Conservation (phyloP, 1,140 invertebrate genomes). For the Platorchestia sp. region DNA sequence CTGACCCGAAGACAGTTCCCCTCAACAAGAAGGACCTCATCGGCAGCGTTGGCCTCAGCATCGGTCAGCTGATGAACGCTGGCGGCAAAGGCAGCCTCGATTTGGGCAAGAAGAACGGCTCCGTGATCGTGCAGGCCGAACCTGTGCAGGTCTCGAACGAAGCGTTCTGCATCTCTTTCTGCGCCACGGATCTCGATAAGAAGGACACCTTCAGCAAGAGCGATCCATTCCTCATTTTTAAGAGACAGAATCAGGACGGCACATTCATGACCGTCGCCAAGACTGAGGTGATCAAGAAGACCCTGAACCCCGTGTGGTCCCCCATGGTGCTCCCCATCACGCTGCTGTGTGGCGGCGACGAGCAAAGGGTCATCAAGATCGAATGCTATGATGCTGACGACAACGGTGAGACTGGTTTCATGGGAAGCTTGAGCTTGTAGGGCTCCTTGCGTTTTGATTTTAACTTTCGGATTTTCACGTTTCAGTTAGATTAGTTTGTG, state of each 20-base stretch:
- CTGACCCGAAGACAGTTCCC: constrained; percentile 30
- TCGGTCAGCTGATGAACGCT: constrained; percentile 48
- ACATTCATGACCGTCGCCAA: constrained; percentile 74
- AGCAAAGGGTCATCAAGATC: constrained; percentile 72
- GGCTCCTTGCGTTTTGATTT: background rate
- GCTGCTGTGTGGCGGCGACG: constrained; percentile 74
- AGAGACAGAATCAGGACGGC: constrained; percentile 72
- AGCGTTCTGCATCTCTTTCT: constrained; percentile 72
- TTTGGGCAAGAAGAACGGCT: constrained; percentile 63
- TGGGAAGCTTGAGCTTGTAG: background rate
- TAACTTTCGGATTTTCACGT: background rate
- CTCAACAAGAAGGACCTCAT: constrained; percentile 53
- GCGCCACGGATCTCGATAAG: constrained; percentile 73
- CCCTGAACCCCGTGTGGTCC: constrained; percentile 75
- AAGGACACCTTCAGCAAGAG: constrained; percentile 76
- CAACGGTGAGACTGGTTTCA: constrained; percentile 68
- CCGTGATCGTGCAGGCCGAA: constrained; percentile 72
- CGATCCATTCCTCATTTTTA: constrained; percentile 75
- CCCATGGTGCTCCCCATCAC: constrained; percentile 73
- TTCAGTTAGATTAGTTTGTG: background rate
- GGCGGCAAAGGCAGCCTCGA: constrained; percentile 43
- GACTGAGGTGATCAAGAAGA: constrained; percentile 75
- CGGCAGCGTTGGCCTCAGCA: constrained; percentile 32
- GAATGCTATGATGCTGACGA: constrained; percentile 73
- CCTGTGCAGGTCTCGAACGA: constrained; percentile 74